A percentile compares a stretch with the other conserved stretches of the same genome.
These are phyloP conservation scores for Hirundo rustica DNA, from an alignment of 2,797 vertebrate genomes.

Conservation along the genomic window DNA sequence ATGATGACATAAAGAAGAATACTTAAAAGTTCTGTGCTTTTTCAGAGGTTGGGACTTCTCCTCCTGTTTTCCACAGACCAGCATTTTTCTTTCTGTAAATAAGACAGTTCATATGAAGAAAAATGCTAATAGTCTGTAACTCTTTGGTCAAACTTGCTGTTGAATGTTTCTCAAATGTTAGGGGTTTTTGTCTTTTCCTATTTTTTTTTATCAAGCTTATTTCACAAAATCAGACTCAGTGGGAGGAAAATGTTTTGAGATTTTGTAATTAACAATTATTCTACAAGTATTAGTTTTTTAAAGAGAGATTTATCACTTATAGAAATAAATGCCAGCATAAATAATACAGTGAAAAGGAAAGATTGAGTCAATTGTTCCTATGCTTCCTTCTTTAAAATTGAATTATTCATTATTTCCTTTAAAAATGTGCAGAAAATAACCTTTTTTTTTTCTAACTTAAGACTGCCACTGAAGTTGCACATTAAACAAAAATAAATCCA, in stretches of 20 bases:
- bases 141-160: background rate
- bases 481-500: slow-evolving; percentile 5
- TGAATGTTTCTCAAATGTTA: background rate
- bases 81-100: background rate
- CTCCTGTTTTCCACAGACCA: background rate
- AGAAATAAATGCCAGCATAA: background rate
- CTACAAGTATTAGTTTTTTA: background rate
- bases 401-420: slow-evolving; percentile 59
- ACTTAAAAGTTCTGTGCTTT: background rate
- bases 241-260: background rate
- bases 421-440: slow-evolving; percentile 8
- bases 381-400: slow-evolving; percentile 10
- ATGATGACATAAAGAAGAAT: background rate
- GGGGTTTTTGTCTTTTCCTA: background rate
- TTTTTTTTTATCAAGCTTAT: background rate
- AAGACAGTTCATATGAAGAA: background rate
- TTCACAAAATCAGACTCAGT: background rate
- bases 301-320: background rate
- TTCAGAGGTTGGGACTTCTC: background rate
- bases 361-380: slow-evolving; percentile 7
- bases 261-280: background rate
- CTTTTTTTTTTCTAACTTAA: background rate
- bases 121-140: background rate
- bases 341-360: slow-evolving; percentile 37
- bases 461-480: background rate